Conservation (phyloP, 35 echinoderm and acorn worm species). For the Ophiothrix spiculata region DNA sequence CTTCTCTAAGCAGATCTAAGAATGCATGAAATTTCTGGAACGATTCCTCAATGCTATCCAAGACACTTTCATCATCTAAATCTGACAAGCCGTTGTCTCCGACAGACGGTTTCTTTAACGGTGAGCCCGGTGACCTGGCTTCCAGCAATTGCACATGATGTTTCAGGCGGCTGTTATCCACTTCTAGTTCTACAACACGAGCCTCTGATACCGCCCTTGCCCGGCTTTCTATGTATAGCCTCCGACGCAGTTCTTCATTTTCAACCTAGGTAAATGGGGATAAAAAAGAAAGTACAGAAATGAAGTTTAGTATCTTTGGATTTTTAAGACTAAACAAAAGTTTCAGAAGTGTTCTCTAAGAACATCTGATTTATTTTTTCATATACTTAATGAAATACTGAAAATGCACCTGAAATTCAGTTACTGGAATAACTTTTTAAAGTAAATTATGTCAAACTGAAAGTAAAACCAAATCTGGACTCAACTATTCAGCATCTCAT, state of each 20-base stretch:
- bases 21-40: constrained; percentile 94
- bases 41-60: constrained; percentile 90
- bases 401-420: too few relatives aligned
- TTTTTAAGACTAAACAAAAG: too few relatives aligned
- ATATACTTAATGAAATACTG: too few relatives aligned
- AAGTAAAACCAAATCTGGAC: too few relatives aligned
- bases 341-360: too few relatives aligned
- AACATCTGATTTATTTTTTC: too few relatives aligned
- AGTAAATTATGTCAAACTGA: too few relatives aligned
- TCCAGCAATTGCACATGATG: constrained; percentile 63
- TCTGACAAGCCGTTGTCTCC: not conserved
- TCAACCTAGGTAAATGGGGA: constrained; percentile 39
- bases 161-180: constrained; percentile 81
- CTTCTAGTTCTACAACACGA: constrained; percentile 68
- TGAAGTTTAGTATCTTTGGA: not conserved
- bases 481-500: too few relatives aligned
- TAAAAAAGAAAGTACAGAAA: not conserved
- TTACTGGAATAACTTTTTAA: too few relatives aligned
- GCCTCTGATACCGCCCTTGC: constrained; percentile 66
- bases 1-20: constrained; percentile 88
- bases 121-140: constrained; percentile 36
- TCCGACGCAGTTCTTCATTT: constrained; percentile 68
- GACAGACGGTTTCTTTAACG: constrained; percentile 23
- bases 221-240: constrained; percentile 77
- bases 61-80: constrained; percentile 67